These are phyloP conservation scores for Hydrocynus forskahlii DNA, from an alignment of 2,797 vertebrate genomes.

Conservation along the genomic window DNA sequence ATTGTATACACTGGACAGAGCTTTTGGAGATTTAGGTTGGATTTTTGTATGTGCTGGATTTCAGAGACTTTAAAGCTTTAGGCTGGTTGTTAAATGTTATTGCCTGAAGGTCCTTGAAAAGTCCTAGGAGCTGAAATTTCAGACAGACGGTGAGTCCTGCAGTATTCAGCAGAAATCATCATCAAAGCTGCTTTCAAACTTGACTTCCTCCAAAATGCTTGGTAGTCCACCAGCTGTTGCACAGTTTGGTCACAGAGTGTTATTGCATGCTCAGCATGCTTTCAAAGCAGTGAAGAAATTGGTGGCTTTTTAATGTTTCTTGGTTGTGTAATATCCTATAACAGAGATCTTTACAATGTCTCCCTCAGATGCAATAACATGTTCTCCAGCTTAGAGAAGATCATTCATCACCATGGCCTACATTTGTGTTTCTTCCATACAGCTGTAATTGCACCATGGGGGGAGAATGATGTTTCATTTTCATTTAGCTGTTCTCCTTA, in stretches of 20 bases:
- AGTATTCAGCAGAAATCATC: slow-evolving; percentile 13
- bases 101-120: slow-evolving; percentile 9
- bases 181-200: slow-evolving; percentile 3
- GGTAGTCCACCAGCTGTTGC: slow-evolving; percentile 9
- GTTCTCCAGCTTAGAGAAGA: slow-evolving; percentile 26
- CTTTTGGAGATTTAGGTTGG: slow-evolving; percentile 4
- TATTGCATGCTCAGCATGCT: slow-evolving; percentile 4
- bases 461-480: slow-evolving; percentile 67
- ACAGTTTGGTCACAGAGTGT: slow-evolving; percentile 8
- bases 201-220: neutral
- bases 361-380: slow-evolving; percentile 39
- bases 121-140: neutral
- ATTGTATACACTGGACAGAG: neutral
- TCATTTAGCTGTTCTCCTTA: slow-evolving; percentile 76
- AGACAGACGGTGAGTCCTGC: neutral
- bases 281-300: slow-evolving; percentile 1
- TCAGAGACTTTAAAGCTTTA: neutral
- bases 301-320: slow-evolving; percentile 21
- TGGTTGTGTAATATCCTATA: slow-evolving; percentile 31
- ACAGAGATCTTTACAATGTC: slow-evolving; percentile 39
- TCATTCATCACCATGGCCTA: slow-evolving; percentile 40
- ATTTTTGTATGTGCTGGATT: slow-evolving; percentile 1
- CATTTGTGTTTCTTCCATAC: slow-evolving; percentile 46
- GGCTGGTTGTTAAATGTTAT: neutral
- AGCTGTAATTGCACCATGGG: slow-evolving; percentile 52